Base-by-base conservation (phyloP, 2,888 invertebrate species). In the Lasioglossum morio region DNA sequence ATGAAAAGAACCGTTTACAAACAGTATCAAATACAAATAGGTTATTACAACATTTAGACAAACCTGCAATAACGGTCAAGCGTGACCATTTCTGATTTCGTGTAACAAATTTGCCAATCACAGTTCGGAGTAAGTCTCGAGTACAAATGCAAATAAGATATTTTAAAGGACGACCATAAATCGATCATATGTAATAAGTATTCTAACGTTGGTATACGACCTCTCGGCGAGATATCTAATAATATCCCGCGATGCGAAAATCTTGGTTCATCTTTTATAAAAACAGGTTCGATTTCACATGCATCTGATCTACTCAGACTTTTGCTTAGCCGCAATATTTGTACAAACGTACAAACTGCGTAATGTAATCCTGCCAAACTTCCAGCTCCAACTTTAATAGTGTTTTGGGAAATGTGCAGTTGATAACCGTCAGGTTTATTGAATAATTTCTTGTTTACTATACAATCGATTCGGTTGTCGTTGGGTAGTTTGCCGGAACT, bases 181-280 rank as follows among this genome's bases (percentile, higher is more conserved):
- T 96, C 96, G 66, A 96, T 95, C 60, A 96, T 95, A 81, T 96
- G 95, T 84, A 96, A 94, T 43, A 96, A 91, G 87, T 96, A 95
- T 86, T 96, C 96, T 90, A 96, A 92, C 16, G 95, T 95, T 27
- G 96, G 96, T 84, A 96, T 95, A 73, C 96, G 95, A 60, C 96
- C 96, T 88, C 96, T 96, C 90, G 94, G 96, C 90, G 95, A 96
- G 88, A 96, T 95, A 90, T 97, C 97, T 85, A 97, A 93, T 69
- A 96, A 94, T 74, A 97, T 95, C 8, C 96, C 97, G 86, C 97
- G 95, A 89, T 96, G 96, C 48, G 95, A 94, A 63, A 96, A 95
- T 78, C 96, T 95, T 2, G 97, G 97, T 90, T 96, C 96, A 90
- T 97, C 97, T 86, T 96, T 96, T 82, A 97, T 96, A 53, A 96